Base-by-base conservation (phyloP, 2,888 invertebrate species). In the Baccha elongata region DNA sequence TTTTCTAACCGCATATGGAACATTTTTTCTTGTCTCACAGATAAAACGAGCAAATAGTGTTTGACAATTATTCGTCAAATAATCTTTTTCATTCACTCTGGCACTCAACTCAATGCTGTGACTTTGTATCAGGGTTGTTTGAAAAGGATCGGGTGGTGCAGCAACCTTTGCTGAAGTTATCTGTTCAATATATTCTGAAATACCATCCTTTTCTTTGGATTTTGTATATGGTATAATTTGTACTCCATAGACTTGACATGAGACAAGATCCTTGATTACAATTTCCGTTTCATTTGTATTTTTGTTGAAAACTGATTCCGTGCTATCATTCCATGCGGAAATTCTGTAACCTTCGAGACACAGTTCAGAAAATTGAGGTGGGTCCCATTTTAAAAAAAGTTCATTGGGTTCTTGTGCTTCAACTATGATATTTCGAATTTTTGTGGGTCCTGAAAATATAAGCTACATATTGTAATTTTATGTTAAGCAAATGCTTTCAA, bases 221-320 rank as follows among this genome's bases (percentile, higher is more conserved):
- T 68, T 74, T 2, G 90, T 89, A 2, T 85, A 86, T 15, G 90
- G 87, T 52, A 89, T 89, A 15, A 90, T 88, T 81, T 90, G 89
- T 29, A 90, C 86, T 0, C 85, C 87, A 55, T 90, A 90, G 1
- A 86, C 85, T 78, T 88, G 88, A 13, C 90, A 90, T 0, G 90
- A 87, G 23, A 86, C 84, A 7, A 90, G 83, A 8, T 83, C 85
- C 0, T 86, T 84, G 15, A 89, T 86, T 1, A 55, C 8, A 2
- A 88, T 86, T 0, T 52, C 71, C 0, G 86, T 88, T 1, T 85
- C 85, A 15, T 84, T 75, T 0, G 87, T 88, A 1, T 23, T 81
- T 26, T 80, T 72, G 52, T 88, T 86, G 10, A 88, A 85, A 0
- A 85, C 85, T 3, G 78, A 75, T 10, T 68, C 69, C 7, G 85